Conservation (phyloP, 2,797 vertebrate genomes). For the Labroides dimidiatus region DNA sequence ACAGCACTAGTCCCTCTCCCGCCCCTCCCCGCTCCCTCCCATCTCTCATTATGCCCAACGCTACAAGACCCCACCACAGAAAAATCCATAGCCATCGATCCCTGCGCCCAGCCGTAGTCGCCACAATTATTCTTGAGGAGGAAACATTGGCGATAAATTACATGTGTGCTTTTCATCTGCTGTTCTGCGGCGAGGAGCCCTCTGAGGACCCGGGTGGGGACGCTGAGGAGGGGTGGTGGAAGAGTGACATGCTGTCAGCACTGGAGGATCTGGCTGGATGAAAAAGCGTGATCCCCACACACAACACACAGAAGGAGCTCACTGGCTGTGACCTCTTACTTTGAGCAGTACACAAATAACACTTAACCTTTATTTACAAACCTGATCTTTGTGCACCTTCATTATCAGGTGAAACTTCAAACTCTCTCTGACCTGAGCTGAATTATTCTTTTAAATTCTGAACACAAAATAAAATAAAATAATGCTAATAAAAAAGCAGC, state of each 20-base stretch:
- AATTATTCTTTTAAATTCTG: not conserved
- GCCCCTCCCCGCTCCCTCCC: constrained; percentile 69
- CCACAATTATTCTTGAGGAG: constrained; percentile 99
- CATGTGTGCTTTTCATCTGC: constrained; percentile 98
- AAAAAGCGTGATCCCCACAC: constrained; percentile 84
- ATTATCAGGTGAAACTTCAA: constrained; percentile 3
- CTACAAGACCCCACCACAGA: constrained; percentile 97
- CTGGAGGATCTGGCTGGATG: constrained; percentile 81
- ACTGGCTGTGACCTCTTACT: constrained; percentile 18
- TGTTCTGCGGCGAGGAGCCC: constrained; percentile 91
- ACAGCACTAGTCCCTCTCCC: constrained; percentile 79
- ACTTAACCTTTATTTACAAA: constrained; percentile 13
- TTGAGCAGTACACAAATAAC: not conserved
- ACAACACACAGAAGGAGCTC: constrained; percentile 37
- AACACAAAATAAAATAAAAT: not conserved
- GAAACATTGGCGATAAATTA: constrained; percentile 99
- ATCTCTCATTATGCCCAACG: constrained; percentile 95
- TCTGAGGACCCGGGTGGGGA: constrained; percentile 72
- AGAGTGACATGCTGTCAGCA: constrained; percentile 91
- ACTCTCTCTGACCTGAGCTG: not conserved
- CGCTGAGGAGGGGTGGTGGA: constrained; percentile 81
- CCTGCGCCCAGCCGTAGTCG: constrained; percentile 92
- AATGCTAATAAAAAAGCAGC: not conserved
- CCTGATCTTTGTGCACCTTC: not conserved
- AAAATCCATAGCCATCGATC: constrained; percentile 98